A percentile compares a stretch with the other conserved stretches of the same genome.
Conservation (phyloP, 2,797 vertebrate genomes). For the Spea hammondii region DNA sequence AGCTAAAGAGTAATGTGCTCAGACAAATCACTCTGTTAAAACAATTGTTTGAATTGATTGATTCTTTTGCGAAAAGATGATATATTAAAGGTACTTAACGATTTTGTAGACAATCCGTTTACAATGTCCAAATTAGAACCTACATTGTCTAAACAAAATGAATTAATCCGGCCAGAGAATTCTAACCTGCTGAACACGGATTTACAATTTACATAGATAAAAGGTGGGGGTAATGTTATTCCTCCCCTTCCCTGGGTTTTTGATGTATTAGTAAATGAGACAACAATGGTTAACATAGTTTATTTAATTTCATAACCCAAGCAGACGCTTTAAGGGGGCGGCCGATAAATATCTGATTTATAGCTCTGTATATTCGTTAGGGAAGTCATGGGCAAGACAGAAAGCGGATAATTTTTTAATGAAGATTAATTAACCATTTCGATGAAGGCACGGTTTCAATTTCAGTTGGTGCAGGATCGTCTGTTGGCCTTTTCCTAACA, state of each 20-base stretch:
- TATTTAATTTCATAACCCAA: no score
- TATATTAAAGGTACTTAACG: not conserved
- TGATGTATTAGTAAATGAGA: not conserved
- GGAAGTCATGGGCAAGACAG: no score
- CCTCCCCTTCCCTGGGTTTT: not conserved
- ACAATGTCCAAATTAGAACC: not conserved
- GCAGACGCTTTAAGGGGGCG: not conserved
- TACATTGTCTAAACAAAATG: not conserved
- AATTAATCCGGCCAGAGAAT: conserved; percentile 8
- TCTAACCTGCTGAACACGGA: not conserved
- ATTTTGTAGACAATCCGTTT: not conserved
- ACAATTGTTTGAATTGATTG: not conserved
- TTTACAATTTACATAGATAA: not conserved
- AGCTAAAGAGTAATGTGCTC: no score
- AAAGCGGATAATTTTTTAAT: no score
- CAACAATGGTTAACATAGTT: not conserved
- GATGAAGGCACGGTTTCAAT: no score
- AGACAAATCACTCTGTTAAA: no score
- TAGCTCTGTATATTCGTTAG: not conserved
- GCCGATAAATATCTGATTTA: not conserved
- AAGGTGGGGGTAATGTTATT: not conserved
- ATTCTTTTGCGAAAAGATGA: not conserved
- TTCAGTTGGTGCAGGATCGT: no score
- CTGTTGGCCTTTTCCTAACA: no score
- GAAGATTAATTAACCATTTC: no score